Evolutionary conservation across 2,113 vertebrate species (phyloP), one percentile per base, ranked within the genome.

Genomic region (Anseranas semipalmata): DNA sequence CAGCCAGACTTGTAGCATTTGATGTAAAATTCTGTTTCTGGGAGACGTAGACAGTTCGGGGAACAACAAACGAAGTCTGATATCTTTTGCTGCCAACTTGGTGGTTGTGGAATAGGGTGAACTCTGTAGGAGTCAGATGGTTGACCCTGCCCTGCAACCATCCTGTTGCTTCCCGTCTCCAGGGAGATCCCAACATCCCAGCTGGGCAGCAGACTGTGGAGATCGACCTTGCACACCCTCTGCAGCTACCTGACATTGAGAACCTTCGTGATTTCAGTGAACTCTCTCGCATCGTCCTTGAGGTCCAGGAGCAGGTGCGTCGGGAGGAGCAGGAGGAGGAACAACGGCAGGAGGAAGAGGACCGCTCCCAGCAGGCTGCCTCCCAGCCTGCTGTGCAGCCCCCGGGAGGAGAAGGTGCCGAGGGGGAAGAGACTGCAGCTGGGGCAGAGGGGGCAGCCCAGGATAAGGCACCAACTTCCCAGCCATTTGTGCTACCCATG

Each of bases 161-260:
- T 55, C 20, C 71, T 50, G 25, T 76, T 15, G 53, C 55, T 46
- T 45, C 89, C 4, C 8, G 3, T 77, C 85, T 25, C 5, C 83
- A 99, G 99, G 99, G 99, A 43, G 99, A 99, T 96, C 99, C 99
- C 73, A 99, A 99, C 90, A 99, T 99, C 93, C 99, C 99, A 27
- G 99, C 99, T 0, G 99, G 99, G 16, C 99, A 99, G 94, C 98
- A 99, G 95, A 99, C 99, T 0, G 98, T 99, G 71, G 99, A 99
- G 87, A 97, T 99, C 0, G 98, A 99, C 97, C 97, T 99, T 94
- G 98, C 91, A 0, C 98, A 98, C 14, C 98, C 99, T 3, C 98
- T 99, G 85, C 98, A 98, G 86, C 98, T 99, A 9, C 99, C 99
- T 0, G 99, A 99, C 14, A 50, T 99, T 0, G 99, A 99, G 95